A percentile compares a stretch with the other conserved stretches of the same genome.
These are phyloP conservation scores for Hypselothyrea guttata DNA, from an alignment of 2,888 invertebrate genomes.

Conservation along the genomic window DNA sequence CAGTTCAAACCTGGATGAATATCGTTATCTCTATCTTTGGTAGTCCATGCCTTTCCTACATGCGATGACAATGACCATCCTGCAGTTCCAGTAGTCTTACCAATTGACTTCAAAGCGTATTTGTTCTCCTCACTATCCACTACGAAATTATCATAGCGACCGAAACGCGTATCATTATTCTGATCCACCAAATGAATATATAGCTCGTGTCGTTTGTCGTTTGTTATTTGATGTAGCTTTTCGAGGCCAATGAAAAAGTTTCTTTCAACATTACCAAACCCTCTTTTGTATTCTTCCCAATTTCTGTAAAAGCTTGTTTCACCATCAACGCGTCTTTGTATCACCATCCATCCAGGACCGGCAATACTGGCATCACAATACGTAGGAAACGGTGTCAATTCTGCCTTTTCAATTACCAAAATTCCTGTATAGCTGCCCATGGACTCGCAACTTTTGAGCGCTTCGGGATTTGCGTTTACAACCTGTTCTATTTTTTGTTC, in stretches of 20 bases:
- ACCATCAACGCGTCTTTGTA: not conserved
- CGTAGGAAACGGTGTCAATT: not conserved
- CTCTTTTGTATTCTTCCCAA: not conserved
- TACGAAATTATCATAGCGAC: constrained; percentile 2
- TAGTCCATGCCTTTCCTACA: not conserved
- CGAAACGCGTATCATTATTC: not conserved
- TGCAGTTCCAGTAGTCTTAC: not conserved
- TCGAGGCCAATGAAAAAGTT: not conserved
- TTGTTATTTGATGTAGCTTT: not conserved
- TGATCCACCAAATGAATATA: constrained; percentile 8
- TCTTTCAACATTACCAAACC: not conserved
- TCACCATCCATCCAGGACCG: not conserved
- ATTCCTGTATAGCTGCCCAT: too few relatives aligned
- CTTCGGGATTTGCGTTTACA: too few relatives aligned
- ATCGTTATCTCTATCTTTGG: constrained; percentile 1
- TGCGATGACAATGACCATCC: not conserved
- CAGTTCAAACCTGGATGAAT: not conserved
- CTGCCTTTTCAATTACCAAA: too few relatives aligned
- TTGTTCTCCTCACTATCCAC: not conserved
- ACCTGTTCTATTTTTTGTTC: too few relatives aligned
- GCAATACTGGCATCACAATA: not conserved
- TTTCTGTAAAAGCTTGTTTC: not conserved
- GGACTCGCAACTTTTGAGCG: too few relatives aligned
- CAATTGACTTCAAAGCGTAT: constrained; percentile 1
- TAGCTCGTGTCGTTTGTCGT: not conserved